Base-by-base conservation (phyloP, 2,797 vertebrate genomes). In the Sebastiscus albofasciatus region DNA sequence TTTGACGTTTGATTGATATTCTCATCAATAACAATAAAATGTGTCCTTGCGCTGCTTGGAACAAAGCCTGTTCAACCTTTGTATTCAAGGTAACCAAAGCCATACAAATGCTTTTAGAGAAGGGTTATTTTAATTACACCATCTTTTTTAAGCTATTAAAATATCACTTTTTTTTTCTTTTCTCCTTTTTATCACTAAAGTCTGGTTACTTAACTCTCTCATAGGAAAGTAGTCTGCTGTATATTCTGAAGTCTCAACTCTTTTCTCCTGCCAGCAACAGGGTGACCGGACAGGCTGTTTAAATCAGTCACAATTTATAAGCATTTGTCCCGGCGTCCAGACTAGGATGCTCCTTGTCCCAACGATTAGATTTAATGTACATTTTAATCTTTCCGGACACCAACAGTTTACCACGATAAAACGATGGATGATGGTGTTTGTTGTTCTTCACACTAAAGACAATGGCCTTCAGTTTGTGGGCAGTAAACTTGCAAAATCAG, bases 1-100 rank as follows among this genome's bases (percentile, higher is more conserved):
- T 83, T 79, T 87, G 81, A 84, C 68, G 39, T 90, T 87, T 94
- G 87, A 95, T 94, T 93, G 93, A 94, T 93, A 93, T 91, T 92
- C 82, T 82, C 85, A 93, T 93, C 85, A 84, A 87, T 87, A 82
- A 86, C 67, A 84, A 86, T 93, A 90, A 92, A 91, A 92, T 1
- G 70, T 88, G 90, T 93, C 94, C 89, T 95, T 94, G 91, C 20
- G 3, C 67, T 76, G 69, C 34, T 65, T 65, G 34, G 71, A 56
- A 82, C 79, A 75, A 80, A 88, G 34, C 22, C 13, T 55, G 18
- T 34, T 39, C 34, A 85, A 77, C 76, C 26, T 79, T 61, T 65
- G 42, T 83, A 67, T 81, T 65, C 67, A 80, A 46, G 46, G 68
- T 59, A 85, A 78, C 86, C 54, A 87, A 75, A 79, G 65, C 24